These are phyloP conservation scores for Proisotoma minuta DNA, from an alignment of 2,888 invertebrate species.

Conservation along the genomic window DNA sequence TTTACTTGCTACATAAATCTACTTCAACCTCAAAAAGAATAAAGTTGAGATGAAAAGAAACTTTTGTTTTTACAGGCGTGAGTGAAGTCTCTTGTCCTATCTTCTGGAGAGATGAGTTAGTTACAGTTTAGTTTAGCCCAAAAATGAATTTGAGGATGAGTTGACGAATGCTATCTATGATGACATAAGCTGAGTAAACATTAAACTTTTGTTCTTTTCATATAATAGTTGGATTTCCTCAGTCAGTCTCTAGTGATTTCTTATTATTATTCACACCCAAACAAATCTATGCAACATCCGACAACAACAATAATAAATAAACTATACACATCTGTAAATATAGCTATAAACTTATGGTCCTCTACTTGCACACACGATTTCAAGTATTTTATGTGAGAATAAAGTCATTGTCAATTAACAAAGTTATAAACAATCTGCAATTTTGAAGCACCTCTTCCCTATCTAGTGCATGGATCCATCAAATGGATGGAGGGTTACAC, in stretches of 20 bases:
- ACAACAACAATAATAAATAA: too few species aligned
- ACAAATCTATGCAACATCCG: background rate
- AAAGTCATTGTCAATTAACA: too few species aligned
- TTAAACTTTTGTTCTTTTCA: conserved; percentile 6
- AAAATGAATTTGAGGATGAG: background rate
- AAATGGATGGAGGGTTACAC: background rate
- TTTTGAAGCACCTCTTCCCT: too few species aligned
- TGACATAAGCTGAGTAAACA: conserved; percentile 12
- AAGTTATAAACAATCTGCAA: background rate
- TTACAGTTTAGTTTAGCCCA: too few species aligned
- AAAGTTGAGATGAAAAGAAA: conserved; percentile 5
- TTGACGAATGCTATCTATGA: background rate
- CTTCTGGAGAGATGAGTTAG: background rate
- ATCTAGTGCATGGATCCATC: too few species aligned
- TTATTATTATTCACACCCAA: conserved; percentile 12
- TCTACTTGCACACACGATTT: too few species aligned
- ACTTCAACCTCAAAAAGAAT: conserved; percentile 4
- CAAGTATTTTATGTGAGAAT: too few species aligned
- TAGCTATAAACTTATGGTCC: too few species aligned
- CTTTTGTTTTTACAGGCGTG: conserved; percentile 11
- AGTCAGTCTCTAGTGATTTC: conserved; percentile 16
- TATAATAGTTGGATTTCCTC: conserved; percentile 15
- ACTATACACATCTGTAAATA: too few species aligned
- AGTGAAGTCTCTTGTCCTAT: conserved; percentile 15
- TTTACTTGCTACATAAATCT: conserved; percentile 3